Evolutionary conservation across 2,797 vertebrate species (phyloP).

Genomic region (Trichosurus vulpecula): DNA sequence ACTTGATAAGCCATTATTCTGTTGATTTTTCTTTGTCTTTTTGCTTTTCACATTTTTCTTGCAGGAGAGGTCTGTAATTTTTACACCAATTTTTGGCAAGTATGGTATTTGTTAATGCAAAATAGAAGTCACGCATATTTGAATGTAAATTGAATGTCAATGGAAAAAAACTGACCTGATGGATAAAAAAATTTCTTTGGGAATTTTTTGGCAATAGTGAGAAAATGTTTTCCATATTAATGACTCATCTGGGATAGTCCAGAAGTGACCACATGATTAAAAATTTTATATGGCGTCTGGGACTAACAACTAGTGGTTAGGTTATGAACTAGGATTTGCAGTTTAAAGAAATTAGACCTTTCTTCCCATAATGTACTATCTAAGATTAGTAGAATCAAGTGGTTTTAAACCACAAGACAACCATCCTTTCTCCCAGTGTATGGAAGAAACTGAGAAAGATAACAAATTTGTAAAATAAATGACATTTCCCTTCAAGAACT

Average conservation of each 20-base stretch:
- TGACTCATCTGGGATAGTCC: not conserved
- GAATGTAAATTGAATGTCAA: not conserved
- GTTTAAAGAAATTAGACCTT: not conserved
- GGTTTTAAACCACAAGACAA: not conserved
- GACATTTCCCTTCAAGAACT: not conserved
- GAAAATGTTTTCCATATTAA: not conserved
- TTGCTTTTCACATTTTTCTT: not conserved
- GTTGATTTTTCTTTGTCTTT: not conserved
- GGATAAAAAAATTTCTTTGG: not conserved
- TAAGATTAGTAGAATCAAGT: too few species aligned
- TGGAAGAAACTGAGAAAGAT: not conserved
- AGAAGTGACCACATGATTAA: not conserved
- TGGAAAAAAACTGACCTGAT: not conserved
- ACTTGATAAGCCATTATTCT: not conserved
- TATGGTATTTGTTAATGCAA: conserved; percentile 14
- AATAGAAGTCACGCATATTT: not conserved
- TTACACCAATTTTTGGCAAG: not conserved
- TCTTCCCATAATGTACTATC: not conserved
- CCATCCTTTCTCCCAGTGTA: not conserved
- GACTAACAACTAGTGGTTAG: not conserved
- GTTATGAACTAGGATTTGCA: not conserved
- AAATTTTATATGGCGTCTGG: not conserved
- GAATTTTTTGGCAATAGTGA: conserved; percentile 33
- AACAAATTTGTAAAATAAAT: not conserved
- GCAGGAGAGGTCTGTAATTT: not conserved